Conservation (phyloP, 2,888 invertebrate species). For the Harpagoxenus sublaevis region DNA sequence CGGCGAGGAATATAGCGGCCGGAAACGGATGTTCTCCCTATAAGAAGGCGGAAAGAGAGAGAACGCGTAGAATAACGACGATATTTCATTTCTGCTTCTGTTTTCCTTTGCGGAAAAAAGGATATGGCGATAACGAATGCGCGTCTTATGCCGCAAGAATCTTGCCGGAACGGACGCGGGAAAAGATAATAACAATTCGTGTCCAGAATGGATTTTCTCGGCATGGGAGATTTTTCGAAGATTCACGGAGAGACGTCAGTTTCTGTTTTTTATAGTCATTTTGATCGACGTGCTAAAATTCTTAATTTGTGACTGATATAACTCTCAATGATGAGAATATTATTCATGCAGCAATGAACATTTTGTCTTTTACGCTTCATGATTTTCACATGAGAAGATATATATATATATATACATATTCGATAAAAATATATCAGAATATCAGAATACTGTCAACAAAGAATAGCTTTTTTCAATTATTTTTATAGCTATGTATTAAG, state of each 20-base stretch:
- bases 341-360: background rate
- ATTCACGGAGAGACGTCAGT: background rate
- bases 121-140: constrained; percentile 39
- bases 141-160: background rate
- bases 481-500: background rate
- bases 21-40: background rate
- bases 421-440: background rate
- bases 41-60: constrained; percentile 16
- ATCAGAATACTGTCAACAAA: background rate
- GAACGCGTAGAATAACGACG: constrained; percentile 8
- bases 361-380: background rate
- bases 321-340: background rate
- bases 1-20: background rate
- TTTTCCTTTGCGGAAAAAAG: background rate
- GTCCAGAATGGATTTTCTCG: background rate
- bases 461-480: background rate
- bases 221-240: background rate
- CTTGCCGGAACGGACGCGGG: background rate
- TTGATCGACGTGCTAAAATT: background rate
- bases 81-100: constrained; percentile 41
- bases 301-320: background rate
- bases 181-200: constrained; percentile 19
- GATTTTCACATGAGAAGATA: background rate
- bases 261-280: background rate
- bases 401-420: background rate